These are phyloP conservation scores for Vombatus ursinus DNA, from an alignment of 2,113 vertebrate species.

Conservation along the genomic window DNA sequence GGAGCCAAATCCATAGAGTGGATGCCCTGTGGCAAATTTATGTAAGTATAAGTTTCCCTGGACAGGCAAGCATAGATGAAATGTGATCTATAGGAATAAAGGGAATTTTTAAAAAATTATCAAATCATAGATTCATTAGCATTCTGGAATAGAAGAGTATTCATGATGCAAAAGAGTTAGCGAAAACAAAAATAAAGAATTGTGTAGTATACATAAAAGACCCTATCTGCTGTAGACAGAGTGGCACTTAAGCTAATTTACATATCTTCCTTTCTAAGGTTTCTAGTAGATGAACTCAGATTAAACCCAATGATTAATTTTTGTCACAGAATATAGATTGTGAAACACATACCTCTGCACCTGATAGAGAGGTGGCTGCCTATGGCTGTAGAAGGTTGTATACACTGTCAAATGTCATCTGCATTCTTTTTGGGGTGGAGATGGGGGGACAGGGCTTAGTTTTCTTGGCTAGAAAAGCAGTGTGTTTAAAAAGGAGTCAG, in stretches of 20 bases:
- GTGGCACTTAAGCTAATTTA: neutral
- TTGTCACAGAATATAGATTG: neutral
- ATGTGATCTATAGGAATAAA: neutral
- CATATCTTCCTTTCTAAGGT: neutral
- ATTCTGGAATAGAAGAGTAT: neutral
- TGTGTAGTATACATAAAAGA: neutral
- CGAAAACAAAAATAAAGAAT: neutral
- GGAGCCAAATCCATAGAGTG: neutral
- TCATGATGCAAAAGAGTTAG: neutral
- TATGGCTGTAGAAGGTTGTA: neutral
- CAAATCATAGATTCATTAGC: neutral
- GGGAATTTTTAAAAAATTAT: neutral
- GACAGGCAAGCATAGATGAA: neutral
- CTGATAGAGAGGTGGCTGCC: neutral
- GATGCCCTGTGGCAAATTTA: neutral
- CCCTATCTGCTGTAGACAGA: neutral
- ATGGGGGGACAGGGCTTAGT: neutral
- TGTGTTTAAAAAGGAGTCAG: neutral
- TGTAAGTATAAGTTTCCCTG: neutral
- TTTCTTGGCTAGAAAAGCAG: neutral
- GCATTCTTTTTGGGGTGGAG: neutral
- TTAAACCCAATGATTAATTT: neutral
- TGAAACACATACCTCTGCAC: neutral
- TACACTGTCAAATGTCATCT: neutral
- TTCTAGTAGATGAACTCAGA: neutral